Percentiles rank a stretch among this genome's conserved stretches.
phyloP scores from a whole-genome alignment of 2,113 vertebrate species.

The Cathartes aura region DNA sequence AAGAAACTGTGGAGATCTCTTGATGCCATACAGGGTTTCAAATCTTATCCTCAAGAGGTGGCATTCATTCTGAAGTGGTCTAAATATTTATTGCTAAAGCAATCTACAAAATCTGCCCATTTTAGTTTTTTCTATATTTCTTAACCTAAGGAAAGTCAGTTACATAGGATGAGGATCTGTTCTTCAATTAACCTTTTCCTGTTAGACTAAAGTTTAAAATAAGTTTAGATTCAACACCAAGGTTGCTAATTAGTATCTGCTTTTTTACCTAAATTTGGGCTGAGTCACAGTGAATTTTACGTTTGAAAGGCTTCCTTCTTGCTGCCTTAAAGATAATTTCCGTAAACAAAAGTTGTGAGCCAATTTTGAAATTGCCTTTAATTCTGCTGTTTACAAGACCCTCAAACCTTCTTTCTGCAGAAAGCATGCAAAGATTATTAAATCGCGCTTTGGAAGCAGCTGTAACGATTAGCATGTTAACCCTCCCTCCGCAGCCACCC shows the following conservation, averaged over 20 bases:
- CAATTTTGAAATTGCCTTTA: not conserved
- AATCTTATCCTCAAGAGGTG: not conserved
- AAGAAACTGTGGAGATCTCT: not conserved
- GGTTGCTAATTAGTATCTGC: not conserved
- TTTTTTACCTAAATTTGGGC: not conserved
- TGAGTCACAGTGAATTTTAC: not conserved
- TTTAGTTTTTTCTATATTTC: not conserved
- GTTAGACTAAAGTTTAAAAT: not conserved
- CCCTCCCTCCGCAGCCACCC: accelerated
- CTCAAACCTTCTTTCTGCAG: not conserved
- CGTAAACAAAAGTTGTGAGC: not conserved
- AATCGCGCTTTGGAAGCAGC: not conserved
- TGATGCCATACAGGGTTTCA: not conserved
- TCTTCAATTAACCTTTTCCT: not conserved
- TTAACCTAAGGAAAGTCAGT: not conserved
- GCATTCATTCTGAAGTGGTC: not conserved
- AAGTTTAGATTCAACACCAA: not conserved
- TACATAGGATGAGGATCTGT: not conserved
- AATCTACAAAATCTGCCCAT: not conserved
- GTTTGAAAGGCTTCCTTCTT: not conserved
- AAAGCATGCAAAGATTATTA: not conserved
- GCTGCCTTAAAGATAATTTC: not conserved
- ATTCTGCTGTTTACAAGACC: not conserved
- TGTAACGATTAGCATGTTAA: not conserved
- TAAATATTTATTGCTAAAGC: not conserved